Conservation (phyloP, 2,797 vertebrate genomes). For the Petrocephalus sullivani region DNA sequence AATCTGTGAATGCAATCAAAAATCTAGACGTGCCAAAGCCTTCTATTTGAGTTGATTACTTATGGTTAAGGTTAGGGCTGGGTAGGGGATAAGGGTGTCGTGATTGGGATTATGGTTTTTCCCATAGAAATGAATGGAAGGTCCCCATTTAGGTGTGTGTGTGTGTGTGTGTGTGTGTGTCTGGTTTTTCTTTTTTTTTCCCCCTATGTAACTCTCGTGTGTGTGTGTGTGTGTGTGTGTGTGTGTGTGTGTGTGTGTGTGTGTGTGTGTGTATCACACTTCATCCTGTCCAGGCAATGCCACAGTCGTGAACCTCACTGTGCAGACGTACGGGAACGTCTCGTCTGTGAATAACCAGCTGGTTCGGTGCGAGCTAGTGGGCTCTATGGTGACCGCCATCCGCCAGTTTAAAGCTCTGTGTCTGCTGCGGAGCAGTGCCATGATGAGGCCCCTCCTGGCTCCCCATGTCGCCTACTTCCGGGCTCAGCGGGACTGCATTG, state of each 20-base stretch:
- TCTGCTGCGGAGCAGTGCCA: constrained; percentile 53
- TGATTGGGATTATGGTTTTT: too few relatives aligned
- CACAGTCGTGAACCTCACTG: constrained; percentile 52
- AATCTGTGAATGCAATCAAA: too few relatives aligned
- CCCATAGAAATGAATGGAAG: too few relatives aligned
- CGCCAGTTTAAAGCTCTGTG: constrained; percentile 64
- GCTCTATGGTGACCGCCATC: constrained; percentile 66
- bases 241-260: background rate
- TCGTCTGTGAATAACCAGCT: constrained; percentile 49
- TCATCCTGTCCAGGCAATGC: constrained; percentile 45
- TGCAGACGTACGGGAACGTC: constrained; percentile 67
- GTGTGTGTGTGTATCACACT: background rate
- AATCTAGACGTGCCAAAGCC: too few relatives aligned
- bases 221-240: background rate
- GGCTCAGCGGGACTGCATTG: background rate
- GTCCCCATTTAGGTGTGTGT: too few relatives aligned
- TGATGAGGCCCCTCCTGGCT: constrained; percentile 55
- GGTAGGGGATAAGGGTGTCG: too few relatives aligned
- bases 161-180: too few relatives aligned
- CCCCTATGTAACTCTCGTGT: background rate
- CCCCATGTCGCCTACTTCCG: constrained; percentile 40
- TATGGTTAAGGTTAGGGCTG: too few relatives aligned
- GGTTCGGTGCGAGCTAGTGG: constrained; percentile 62
- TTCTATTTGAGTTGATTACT: too few relatives aligned
- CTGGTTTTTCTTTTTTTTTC: background rate